phyloP scores from a whole-genome alignment of 2,113 vertebrate genomes.

The Entomyzon cyanotis region DNA sequence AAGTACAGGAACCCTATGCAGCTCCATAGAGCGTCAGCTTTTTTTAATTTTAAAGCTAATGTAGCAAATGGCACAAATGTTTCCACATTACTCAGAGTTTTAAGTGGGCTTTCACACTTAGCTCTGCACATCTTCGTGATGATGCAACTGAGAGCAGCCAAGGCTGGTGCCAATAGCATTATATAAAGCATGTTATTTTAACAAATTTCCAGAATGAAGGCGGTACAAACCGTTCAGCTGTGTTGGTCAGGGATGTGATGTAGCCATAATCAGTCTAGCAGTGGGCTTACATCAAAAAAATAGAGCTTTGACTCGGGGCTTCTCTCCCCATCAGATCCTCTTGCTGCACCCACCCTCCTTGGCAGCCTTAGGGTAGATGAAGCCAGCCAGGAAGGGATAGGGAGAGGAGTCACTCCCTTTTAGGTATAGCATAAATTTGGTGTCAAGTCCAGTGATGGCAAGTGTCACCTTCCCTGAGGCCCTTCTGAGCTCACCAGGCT shows the following conservation, averaged over 20 bases:
- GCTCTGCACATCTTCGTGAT: background rate
- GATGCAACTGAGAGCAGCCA: conserved; percentile 14
- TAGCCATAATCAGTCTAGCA: background rate
- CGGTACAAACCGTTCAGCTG: background rate
- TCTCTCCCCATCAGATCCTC: background rate
- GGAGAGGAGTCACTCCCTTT: background rate
- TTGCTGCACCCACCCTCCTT: background rate
- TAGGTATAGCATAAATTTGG: background rate
- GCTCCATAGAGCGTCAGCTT: background rate
- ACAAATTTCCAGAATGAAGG: background rate
- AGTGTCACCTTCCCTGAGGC: background rate
- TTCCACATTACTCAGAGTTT: conserved; percentile 1
- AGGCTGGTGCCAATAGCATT: background rate
- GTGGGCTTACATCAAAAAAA: background rate
- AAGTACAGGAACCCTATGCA: background rate
- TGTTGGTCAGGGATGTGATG: background rate
- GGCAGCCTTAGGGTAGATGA: background rate
- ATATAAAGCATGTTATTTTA: background rate
- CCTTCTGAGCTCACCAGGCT: background rate
- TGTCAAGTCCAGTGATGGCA: accelerated
- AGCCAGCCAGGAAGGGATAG: background rate
- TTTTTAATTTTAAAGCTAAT: background rate
- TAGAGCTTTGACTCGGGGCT: background rate
- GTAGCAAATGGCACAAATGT: background rate
- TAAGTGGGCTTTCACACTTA: conserved; percentile 45